Base-by-base conservation (phyloP, 1,140 invertebrate species). In the Drosophila virilis region DNA sequence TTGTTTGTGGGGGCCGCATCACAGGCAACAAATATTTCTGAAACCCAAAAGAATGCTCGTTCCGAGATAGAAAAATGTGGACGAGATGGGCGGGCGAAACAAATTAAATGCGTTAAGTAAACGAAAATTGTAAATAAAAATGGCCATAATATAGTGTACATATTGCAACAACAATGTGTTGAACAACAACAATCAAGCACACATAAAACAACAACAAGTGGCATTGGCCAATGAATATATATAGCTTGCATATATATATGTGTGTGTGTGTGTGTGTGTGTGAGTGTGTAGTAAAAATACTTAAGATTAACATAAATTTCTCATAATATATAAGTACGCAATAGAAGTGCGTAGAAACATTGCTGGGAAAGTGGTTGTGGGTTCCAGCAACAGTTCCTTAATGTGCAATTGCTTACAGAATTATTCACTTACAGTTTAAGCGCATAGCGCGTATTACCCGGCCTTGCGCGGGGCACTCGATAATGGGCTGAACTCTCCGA, bases 61-160 rank as follows among this genome's bases (percentile, higher is more conserved):
- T 42, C 33, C 12, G 54, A 58, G 66, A 51, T 59, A 37, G 50
- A 59, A 68, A 50, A 33, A 7, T 51, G 43, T 32, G 35, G 17
- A 28, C 15, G 32, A 60, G 37, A 60, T 50, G 65, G 65, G 51
- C 61, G 60, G 55, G 69, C 52, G 52, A 65, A 65, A 50, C 69
- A 51, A 67, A 67, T 72, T 52, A 72, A 72, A 72, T 67, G 70
- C 55, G 55, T 68, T 68, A 68, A 68, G 70, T 68, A 68, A 73
- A 73, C 70, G 58, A 42, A 59, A 68, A 67, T 73, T 73, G 70
- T 73, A 67, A 67, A 73, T 73, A 73, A 73, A 72, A 73, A 67
- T 52, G 15, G 10, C 57, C 48, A 67, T 73, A 68, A 73, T 60
- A 22, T 67, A 60, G 35, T 54, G 54, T 67, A 73, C 62, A 60